These are phyloP conservation scores for Marcusenius ussheri DNA, from an alignment of 2,113 vertebrate genomes.

Conservation along the genomic window DNA sequence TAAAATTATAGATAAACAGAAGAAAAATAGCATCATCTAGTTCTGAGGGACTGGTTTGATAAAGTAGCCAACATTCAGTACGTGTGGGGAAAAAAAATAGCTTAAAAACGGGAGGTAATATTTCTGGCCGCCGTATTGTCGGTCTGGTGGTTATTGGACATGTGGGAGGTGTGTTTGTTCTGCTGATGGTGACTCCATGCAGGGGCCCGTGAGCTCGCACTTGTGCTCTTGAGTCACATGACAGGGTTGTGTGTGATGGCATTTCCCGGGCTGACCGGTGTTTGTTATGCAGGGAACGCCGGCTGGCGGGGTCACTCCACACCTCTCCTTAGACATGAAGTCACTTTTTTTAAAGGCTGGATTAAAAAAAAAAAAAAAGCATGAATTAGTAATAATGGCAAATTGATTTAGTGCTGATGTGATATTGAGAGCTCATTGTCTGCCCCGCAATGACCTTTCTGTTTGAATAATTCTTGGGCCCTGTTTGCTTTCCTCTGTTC, in stretches of 20 bases:
- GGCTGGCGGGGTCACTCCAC: conserved; percentile 9
- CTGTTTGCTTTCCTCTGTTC: background rate
- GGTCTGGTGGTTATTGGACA: background rate
- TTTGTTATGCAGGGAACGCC: background rate
- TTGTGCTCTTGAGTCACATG: background rate
- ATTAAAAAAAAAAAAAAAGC: background rate
- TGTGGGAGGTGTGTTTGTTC: background rate
- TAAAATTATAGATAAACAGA: background rate
- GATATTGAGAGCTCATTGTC: conserved; percentile 19
- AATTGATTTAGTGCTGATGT: conserved; percentile 22
- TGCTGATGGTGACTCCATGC: background rate
- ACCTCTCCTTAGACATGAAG: conserved; percentile 1
- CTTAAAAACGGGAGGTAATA: background rate
- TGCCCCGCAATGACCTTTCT: conserved; percentile 13
- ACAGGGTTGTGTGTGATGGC: background rate
- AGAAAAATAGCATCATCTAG: background rate
- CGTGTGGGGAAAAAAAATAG: background rate
- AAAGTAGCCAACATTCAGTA: background rate
- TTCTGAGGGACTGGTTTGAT: background rate
- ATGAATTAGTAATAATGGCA: conserved; percentile 10
- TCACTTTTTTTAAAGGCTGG: background rate
- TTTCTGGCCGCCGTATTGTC: background rate
- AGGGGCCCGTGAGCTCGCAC: background rate
- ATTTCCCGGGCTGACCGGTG: background rate
- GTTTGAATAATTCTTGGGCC: conserved; percentile 14